Evolutionary conservation across 2,888 invertebrate genomes (phyloP).

Genomic region (Diarsia mendica): DNA sequence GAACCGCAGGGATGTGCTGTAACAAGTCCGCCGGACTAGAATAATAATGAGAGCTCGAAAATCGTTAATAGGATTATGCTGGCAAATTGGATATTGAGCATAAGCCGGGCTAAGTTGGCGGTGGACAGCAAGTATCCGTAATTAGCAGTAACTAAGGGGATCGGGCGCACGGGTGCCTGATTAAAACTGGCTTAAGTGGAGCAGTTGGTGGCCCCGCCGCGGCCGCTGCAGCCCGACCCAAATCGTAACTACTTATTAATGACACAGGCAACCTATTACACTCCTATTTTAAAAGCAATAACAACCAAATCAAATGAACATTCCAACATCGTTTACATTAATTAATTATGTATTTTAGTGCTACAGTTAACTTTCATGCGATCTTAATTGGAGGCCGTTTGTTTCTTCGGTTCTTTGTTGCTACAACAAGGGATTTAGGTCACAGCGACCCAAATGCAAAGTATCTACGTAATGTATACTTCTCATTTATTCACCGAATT

Average conservation of each 20-base stretch:
- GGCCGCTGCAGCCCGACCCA: conserved; percentile 68
- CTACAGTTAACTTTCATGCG: conserved; percentile 46
- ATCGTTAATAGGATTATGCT: conserved; percentile 86
- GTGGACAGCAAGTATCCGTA: conserved; percentile 86
- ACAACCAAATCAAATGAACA: conserved; percentile 51
- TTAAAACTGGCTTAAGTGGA: conserved; percentile 85
- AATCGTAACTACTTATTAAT: conserved; percentile 72
- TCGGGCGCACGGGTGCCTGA: conserved; percentile 71
- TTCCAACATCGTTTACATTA: conserved; percentile 52
- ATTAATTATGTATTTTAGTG: conserved; percentile 61
- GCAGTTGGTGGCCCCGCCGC: conserved; percentile 52
- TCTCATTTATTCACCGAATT: conserved; percentile 20
- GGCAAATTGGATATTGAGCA: conserved; percentile 86
- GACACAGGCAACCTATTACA: conserved; percentile 40
- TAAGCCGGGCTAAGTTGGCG: conserved; percentile 84
- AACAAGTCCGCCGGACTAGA: conserved; percentile 61
- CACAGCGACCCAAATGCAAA: conserved; percentile 25
- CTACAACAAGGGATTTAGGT: conserved; percentile 40
- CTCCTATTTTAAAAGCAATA: conserved; percentile 62
- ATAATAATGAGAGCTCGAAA: conserved; percentile 81
- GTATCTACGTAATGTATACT: conserved; percentile 9
- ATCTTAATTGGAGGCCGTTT: conserved; percentile 43
- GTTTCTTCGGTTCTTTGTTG: conserved; percentile 41
- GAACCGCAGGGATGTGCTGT: conserved; percentile 40
- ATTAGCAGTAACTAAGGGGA: conserved; percentile 88